phyloP scores from a whole-genome alignment of 1,140 invertebrate genomes.

The Drosophila nigrodunni region DNA sequence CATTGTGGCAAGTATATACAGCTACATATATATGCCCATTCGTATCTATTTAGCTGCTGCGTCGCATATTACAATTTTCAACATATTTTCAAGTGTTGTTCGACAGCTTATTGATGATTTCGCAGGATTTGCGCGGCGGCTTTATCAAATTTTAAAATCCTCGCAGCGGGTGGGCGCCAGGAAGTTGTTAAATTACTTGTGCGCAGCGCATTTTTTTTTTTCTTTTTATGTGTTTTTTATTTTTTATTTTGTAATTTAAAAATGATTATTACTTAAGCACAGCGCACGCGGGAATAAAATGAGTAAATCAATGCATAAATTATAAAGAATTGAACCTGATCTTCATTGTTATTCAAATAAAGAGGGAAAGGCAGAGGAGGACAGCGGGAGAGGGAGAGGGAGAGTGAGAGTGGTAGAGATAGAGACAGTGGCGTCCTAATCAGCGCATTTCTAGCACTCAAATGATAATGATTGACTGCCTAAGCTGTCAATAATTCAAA shows the following conservation, averaged over 20 bases:
- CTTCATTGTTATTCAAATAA: slow-evolving; percentile 83
- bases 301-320: slow-evolving; percentile 78
- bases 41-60: slow-evolving; percentile 40
- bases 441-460: slow-evolving; percentile 37
- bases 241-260: slow-evolving; percentile 70
- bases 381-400: slow-evolving; percentile 16
- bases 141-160: slow-evolving; percentile 73
- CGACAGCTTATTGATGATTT: slow-evolving; percentile 70
- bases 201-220: slow-evolving; percentile 11
- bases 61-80: slow-evolving; percentile 72
- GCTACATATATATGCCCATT: not conserved
- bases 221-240: slow-evolving; percentile 1
- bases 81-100: slow-evolving; percentile 73
- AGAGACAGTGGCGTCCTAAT: slow-evolving; percentile 48
- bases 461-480: slow-evolving; percentile 78
- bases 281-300: not conserved
- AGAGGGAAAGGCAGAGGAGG: slow-evolving; percentile 10
- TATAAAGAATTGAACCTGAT: slow-evolving; percentile 69
- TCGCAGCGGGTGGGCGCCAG: slow-evolving; percentile 60
- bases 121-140: slow-evolving; percentile 51
- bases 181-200: slow-evolving; percentile 66
- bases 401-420: slow-evolving; percentile 37
- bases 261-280: slow-evolving; percentile 70
- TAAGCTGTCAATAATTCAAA: slow-evolving; percentile 79
- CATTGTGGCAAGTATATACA: not conserved